Conservation (phyloP, 2,113 vertebrate species). For the Toxotes jaculatrix region DNA sequence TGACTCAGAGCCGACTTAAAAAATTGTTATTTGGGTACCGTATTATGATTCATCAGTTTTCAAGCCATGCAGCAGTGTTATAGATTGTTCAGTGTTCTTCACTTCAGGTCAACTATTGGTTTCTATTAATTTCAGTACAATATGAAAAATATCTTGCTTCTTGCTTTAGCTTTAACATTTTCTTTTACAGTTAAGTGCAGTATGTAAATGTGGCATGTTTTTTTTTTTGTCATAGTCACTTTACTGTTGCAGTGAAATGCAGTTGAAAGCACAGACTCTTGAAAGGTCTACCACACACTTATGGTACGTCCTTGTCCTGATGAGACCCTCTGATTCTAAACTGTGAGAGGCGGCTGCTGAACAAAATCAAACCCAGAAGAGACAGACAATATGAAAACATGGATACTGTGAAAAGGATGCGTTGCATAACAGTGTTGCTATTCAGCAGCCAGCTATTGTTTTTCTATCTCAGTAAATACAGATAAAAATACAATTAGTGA, state of each 20-base stretch:
- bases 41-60: background rate
- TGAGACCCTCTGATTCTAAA: background rate
- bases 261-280: background rate
- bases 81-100: background rate
- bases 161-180: background rate
- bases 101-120: background rate
- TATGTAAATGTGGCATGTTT: background rate
- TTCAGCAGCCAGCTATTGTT: slow-evolving; percentile 8
- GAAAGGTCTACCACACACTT: background rate
- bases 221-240: background rate
- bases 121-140: background rate
- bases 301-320: background rate
- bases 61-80: background rate
- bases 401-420: background rate
- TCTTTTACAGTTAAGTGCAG: background rate
- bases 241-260: background rate
- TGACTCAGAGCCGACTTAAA: background rate
- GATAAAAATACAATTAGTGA: slow-evolving; percentile 54
- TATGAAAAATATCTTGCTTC: background rate
- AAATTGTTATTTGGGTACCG: background rate
- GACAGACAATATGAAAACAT: slow-evolving; percentile 16
- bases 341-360: background rate
- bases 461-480: slow-evolving; percentile 5
- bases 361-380: slow-evolving; percentile 10
- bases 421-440: background rate